A percentile compares a stretch with the other conserved stretches of the same genome.
phyloP scores from a whole-genome alignment of 2,113 vertebrate genomes.

The Paramisgurnus dabryanus region DNA sequence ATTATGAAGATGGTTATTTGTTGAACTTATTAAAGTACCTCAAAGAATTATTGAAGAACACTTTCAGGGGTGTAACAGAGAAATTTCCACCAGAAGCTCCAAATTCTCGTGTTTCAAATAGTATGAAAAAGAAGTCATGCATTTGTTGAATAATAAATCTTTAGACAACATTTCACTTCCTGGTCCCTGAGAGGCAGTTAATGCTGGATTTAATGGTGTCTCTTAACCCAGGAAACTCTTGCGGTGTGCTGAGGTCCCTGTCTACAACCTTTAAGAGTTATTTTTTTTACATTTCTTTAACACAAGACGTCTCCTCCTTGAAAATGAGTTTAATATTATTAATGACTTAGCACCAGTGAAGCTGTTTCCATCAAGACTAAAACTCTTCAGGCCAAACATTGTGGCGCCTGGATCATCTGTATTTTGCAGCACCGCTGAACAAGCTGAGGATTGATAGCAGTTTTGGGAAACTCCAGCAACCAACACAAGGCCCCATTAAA shows the following conservation, averaged over 20 bases:
- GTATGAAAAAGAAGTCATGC: slow-evolving; percentile 10
- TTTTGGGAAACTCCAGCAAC: slow-evolving; percentile 21
- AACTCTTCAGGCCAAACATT: neutral
- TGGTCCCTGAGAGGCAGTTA: slow-evolving; percentile 23
- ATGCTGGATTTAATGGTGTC: slow-evolving; percentile 33
- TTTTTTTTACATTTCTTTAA: neutral
- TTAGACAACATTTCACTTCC: slow-evolving; percentile 6
- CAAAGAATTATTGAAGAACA: too few relatives aligned
- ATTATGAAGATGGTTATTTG: too few relatives aligned
- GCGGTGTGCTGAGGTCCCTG: neutral
- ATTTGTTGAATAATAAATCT: slow-evolving; percentile 42
- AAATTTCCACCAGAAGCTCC: slow-evolving; percentile 44
- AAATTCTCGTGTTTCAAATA: neutral
- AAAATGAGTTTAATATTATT: neutral
- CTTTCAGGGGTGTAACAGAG: slow-evolving; percentile 24
- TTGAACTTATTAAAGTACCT: too few relatives aligned
- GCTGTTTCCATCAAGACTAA: slow-evolving; percentile 11
- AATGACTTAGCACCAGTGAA: slow-evolving; percentile 8
- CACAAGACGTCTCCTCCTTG: neutral
- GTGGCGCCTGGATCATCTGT: slow-evolving; percentile 18
- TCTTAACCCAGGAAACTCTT: slow-evolving; percentile 43
- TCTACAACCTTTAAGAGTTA: slow-evolving; percentile 23
- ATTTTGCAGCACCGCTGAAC: slow-evolving; percentile 15
- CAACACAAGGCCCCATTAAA: neutral
- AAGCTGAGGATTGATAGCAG: slow-evolving; percentile 23